phyloP scores from a whole-genome alignment of 2,888 invertebrate species.

The Abscondita cerata region DNA sequence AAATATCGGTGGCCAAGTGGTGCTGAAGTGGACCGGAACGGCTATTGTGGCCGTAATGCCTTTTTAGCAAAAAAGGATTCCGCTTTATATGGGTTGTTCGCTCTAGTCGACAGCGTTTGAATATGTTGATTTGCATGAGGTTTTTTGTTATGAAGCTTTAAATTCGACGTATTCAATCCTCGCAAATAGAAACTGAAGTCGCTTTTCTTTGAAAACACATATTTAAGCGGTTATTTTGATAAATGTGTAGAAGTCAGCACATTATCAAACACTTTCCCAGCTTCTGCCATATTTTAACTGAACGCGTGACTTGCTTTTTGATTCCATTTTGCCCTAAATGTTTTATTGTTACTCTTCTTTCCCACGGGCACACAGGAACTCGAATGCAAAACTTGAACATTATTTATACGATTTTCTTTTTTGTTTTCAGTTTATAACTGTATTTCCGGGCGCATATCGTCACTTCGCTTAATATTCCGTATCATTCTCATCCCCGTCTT shows the following conservation, averaged over 20 bases:
- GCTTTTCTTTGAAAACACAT: slow-evolving; percentile 36
- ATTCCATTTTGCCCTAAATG: slow-evolving; percentile 43
- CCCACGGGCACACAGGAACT: slow-evolving; percentile 37
- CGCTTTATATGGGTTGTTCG: slow-evolving; percentile 36
- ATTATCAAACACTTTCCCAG: slow-evolving; percentile 52
- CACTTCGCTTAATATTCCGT: slow-evolving; percentile 48
- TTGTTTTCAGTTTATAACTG: slow-evolving; percentile 40
- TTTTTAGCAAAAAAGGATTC: slow-evolving; percentile 37
- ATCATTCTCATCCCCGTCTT: slow-evolving; percentile 46
- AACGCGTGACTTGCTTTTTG: slow-evolving; percentile 49
- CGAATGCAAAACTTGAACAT: slow-evolving; percentile 45
- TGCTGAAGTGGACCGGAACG: slow-evolving; percentile 36
- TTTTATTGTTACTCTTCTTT: slow-evolving; percentile 41
- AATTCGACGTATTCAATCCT: slow-evolving; percentile 38
- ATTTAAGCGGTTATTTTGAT: slow-evolving; percentile 46
- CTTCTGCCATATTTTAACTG: slow-evolving; percentile 46
- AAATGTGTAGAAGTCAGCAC: slow-evolving; percentile 52
- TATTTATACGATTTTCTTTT: slow-evolving; percentile 41
- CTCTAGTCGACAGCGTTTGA: slow-evolving; percentile 43
- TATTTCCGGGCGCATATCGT: slow-evolving; percentile 41
- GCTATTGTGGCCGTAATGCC: slow-evolving; percentile 32
- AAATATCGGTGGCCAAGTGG: slow-evolving; percentile 35
- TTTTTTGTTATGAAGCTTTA: slow-evolving; percentile 38
- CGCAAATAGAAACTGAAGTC: slow-evolving; percentile 38
- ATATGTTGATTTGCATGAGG: slow-evolving; percentile 45